Percentiles rank a stretch among this genome's conserved stretches.
phyloP scores from a whole-genome alignment of 2,888 invertebrate species.

The Cephus sareptanus region DNA sequence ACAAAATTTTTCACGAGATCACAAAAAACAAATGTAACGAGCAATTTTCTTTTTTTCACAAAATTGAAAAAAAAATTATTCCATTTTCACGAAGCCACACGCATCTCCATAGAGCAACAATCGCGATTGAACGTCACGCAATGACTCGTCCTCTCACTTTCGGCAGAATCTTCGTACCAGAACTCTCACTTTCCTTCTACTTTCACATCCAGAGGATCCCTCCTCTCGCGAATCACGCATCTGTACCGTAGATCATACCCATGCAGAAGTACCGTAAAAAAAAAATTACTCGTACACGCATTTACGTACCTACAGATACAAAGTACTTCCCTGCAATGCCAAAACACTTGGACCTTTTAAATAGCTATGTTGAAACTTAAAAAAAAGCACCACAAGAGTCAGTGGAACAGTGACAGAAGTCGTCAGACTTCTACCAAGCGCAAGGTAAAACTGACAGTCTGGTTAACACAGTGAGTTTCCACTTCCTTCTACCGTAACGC shows the following conservation, averaged over 20 bases:
- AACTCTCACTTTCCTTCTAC: slow-evolving; percentile 28
- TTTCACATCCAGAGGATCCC: slow-evolving; percentile 44
- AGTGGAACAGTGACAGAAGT: neutral
- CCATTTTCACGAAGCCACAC: neutral
- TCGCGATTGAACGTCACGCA: neutral
- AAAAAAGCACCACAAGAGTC: neutral
- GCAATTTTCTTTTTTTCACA: neutral
- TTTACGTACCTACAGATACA: neutral
- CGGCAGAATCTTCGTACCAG: neutral
- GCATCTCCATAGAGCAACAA: neutral
- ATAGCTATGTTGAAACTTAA: neutral
- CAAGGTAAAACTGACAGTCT: neutral
- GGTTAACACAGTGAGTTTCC: neutral
- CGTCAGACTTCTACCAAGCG: neutral
- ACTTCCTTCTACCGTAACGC: neutral
- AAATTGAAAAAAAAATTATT: neutral
- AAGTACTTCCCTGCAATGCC: neutral
- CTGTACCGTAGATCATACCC: neutral
- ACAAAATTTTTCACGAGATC: neutral
- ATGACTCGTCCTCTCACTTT: neutral
- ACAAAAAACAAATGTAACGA: neutral
- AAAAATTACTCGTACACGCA: neutral
- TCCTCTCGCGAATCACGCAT: neutral
- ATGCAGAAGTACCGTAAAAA: neutral
- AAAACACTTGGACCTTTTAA: neutral